Evolutionary conservation across 2,113 vertebrate species (phyloP).

Genomic region (Otis tarda): DNA sequence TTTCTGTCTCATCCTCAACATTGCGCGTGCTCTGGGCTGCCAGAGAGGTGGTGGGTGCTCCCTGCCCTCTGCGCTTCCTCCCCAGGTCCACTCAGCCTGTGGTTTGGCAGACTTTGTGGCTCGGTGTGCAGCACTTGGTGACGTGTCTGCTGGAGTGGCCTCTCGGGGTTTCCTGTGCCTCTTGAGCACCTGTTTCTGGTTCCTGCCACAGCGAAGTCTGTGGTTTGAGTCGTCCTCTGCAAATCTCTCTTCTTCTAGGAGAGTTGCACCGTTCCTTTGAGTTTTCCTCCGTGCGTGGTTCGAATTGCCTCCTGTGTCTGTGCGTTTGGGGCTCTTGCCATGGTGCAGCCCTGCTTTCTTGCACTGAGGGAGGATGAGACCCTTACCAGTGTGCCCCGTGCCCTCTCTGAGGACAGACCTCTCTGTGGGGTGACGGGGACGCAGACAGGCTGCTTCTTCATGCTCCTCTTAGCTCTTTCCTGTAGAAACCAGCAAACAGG

Average conservation of each 20-base stretch:
- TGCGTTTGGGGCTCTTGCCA: neutral
- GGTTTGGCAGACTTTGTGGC: neutral
- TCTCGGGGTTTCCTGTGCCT: neutral
- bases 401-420: neutral
- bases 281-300: rapidly evolving
- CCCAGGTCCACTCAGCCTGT: rapidly evolving
- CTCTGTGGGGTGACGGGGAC: rapidly evolving
- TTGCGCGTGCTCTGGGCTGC: neutral
- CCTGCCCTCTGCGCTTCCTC: neutral
- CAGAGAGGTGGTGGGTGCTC: neutral
- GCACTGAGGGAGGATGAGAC: too few species aligned
- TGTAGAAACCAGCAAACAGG: neutral
- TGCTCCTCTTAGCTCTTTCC: too few species aligned
- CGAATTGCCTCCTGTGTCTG: neutral
- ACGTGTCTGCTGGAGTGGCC: neutral
- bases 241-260: neutral
- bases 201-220: neutral
- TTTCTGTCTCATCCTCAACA: neutral
- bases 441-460: rapidly evolving
- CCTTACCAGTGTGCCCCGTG: too few species aligned
- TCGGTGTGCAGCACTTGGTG: neutral
- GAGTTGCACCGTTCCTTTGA: rapidly evolving
- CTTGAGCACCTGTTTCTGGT: neutral
- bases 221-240: neutral
- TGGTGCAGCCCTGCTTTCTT: neutral